Percentiles rank a stretch among this genome's conserved stretches.
Conservation (phyloP, 2,888 invertebrate genomes). For the Uropetala carovei region DNA sequence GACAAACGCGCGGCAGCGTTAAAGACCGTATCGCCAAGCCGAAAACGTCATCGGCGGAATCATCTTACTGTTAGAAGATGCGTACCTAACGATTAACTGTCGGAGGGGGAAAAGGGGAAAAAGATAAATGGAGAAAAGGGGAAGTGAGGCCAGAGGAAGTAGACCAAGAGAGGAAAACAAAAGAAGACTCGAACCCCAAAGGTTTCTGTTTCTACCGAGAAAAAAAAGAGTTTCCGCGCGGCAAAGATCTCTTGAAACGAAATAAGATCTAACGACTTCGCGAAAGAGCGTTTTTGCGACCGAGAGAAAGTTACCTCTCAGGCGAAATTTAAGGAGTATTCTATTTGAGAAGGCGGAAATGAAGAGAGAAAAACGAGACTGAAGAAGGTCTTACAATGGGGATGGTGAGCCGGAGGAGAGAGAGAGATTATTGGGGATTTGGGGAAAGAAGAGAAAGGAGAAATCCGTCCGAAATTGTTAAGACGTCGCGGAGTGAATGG, state of each 20-base stretch:
- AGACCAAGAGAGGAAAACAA: too few relatives aligned
- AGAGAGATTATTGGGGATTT: not conserved
- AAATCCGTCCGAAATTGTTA: not conserved
- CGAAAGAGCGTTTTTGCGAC: not conserved
- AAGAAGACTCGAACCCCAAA: not conserved
- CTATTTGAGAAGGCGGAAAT: not conserved
- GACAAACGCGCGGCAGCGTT: too few relatives aligned
- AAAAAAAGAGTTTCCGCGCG: not conserved
- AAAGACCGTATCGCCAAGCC: too few relatives aligned
- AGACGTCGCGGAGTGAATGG: too few relatives aligned
- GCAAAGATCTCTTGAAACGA: not conserved
- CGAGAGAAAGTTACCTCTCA: not conserved
- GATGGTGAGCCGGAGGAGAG: not conserved
- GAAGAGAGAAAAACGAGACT: not conserved
- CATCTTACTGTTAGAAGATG: too few relatives aligned
- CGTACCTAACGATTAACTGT: too few relatives aligned
- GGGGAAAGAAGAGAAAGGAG: not conserved
- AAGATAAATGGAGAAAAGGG: too few relatives aligned
- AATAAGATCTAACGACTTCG: not conserved
- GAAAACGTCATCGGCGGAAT: too few relatives aligned
- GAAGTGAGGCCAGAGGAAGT: too few relatives aligned
- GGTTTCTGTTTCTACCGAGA: not conserved
- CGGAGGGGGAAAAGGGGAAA: too few relatives aligned
- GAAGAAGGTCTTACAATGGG: not conserved
- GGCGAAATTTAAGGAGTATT: too few relatives aligned